A percentile compares a stretch with the other conserved stretches of the same genome.
phyloP scores from a whole-genome alignment of 2,113 vertebrate species.

The Strigops habroptila region DNA sequence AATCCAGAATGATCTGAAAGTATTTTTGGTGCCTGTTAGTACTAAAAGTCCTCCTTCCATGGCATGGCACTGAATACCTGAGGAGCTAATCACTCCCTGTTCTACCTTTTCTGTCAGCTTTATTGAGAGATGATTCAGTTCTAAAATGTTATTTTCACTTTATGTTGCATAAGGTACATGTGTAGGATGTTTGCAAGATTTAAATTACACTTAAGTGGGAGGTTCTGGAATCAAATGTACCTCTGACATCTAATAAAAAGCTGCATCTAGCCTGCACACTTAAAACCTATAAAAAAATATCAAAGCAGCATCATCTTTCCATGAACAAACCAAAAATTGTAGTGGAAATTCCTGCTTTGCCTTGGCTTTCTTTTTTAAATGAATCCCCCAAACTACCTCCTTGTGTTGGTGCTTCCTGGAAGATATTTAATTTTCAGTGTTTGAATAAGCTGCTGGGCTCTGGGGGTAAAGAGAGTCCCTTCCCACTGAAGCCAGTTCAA shows the following conservation, averaged over 20 bases:
- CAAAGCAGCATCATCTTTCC: not conserved
- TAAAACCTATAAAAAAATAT: not conserved
- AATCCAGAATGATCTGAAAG: not conserved
- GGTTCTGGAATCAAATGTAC: slow-evolving; percentile 46
- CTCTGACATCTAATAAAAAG: slow-evolving; percentile 42
- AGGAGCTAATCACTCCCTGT: not conserved
- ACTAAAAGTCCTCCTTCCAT: not conserved
- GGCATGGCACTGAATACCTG: not conserved
- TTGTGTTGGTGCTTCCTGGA: not conserved
- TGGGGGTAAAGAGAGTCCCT: not conserved
- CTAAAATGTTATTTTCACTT: slow-evolving; percentile 43
- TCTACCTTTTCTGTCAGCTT: slow-evolving; percentile 11
- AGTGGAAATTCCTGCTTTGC: not conserved
- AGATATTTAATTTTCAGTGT: not conserved
- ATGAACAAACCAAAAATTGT: not conserved
- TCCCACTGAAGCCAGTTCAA: not conserved
- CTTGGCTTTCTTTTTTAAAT: not conserved
- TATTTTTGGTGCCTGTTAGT: not conserved
- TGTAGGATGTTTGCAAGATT: slow-evolving; percentile 54
- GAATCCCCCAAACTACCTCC: not conserved
- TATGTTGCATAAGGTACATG: slow-evolving; percentile 35
- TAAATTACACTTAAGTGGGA: slow-evolving; percentile 58
- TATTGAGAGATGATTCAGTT: slow-evolving; percentile 51
- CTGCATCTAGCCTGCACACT: not conserved
- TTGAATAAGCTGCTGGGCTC: not conserved